Percentiles rank a stretch among this genome's conserved stretches.
Conservation (phyloP, 2,797 vertebrate species). For the Vultur gryphus region DNA sequence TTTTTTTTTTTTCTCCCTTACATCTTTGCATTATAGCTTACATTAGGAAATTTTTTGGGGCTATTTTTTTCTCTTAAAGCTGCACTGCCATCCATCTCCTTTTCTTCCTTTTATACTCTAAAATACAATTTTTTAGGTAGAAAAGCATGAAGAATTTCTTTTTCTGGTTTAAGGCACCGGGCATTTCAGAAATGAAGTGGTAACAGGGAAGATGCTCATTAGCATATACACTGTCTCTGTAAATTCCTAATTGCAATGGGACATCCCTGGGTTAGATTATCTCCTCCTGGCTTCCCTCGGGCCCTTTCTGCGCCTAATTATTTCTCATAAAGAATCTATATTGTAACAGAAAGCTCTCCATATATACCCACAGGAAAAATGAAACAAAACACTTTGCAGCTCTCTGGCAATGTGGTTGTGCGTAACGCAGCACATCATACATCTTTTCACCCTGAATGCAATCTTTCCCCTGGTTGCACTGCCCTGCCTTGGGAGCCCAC, state of each 20-base stretch:
- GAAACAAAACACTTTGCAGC: neutral
- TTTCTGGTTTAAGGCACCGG: neutral
- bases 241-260: neutral
- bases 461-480: neutral
- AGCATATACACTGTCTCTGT: neutral
- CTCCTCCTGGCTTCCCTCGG: neutral
- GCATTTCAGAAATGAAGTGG: neutral
- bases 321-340: conserved; percentile 1
- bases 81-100: neutral
- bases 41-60: neutral
- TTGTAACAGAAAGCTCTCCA: neutral
- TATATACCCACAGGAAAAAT: neutral
- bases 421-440: neutral
- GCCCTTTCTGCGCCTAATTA: neutral
- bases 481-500: neutral
- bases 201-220: neutral
- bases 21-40: neutral
- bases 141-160: neutral
- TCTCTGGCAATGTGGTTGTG: neutral
- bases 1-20: no score
- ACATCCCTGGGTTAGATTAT: neutral
- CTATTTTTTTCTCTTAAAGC: neutral
- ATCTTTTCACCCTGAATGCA: accelerated
- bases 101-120: neutral
- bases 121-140: neutral